These are phyloP conservation scores for Macroglossus sobrinus DNA, from an alignment of 2,113 vertebrate genomes.

Conservation along the genomic window DNA sequence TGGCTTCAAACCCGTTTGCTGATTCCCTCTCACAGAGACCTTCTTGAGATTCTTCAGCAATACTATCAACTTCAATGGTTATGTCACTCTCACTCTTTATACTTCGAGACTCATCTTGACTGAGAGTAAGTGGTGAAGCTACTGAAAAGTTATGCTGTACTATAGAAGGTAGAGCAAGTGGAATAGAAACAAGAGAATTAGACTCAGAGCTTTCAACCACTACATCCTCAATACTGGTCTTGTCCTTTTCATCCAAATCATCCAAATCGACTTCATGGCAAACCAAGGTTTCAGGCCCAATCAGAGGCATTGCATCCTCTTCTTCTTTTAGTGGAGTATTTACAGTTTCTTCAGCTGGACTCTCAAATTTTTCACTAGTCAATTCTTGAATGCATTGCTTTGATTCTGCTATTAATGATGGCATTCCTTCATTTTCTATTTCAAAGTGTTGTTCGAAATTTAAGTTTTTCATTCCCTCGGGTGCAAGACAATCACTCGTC, in stretches of 20 bases:
- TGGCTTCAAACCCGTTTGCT: constrained; percentile 89
- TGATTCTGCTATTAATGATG: constrained; percentile 81
- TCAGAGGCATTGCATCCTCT: constrained; percentile 90
- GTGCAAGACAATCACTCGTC: constrained; percentile 76
- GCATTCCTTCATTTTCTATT: constrained; percentile 83
- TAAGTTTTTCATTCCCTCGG: constrained; percentile 72
- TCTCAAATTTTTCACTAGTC: constrained; percentile 56
- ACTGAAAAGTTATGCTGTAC: constrained; percentile 77
- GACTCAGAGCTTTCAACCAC: constrained; percentile 77
- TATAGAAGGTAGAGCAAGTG: constrained; percentile 70
- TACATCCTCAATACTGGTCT: constrained; percentile 82
- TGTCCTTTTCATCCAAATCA: constrained; percentile 95
- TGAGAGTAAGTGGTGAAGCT: constrained; percentile 80
- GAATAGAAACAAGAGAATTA: constrained; percentile 49
- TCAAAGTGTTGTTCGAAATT: constrained; percentile 78
- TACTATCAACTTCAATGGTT: constrained; percentile 90
- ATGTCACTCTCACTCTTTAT: constrained; percentile 85
- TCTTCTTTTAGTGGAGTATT: constrained; percentile 72
- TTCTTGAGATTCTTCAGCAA: constrained; percentile 88
- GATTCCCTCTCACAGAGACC: constrained; percentile 87
- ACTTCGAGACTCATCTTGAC: constrained; percentile 87
- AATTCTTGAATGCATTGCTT: constrained; percentile 65
- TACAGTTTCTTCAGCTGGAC: constrained; percentile 56
- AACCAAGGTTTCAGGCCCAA: constrained; percentile 92
- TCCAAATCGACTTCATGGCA: constrained; percentile 98